These are phyloP conservation scores for Ophioninae sp. DNA, from an alignment of 2,888 invertebrate species.

Conservation along the genomic window DNA sequence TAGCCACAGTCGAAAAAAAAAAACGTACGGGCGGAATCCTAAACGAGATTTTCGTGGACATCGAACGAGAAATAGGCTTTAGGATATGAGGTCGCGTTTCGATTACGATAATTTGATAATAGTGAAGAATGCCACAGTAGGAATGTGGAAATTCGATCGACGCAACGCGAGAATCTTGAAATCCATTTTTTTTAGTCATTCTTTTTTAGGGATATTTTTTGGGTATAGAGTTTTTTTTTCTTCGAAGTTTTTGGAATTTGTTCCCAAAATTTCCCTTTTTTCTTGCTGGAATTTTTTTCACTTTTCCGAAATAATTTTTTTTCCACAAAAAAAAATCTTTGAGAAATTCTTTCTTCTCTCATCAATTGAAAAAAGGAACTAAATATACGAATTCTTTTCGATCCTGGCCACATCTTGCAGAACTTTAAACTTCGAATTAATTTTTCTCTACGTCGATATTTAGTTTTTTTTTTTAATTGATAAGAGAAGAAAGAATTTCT, in stretches of 20 bases:
- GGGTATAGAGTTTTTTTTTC: no score
- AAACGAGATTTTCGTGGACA: not conserved
- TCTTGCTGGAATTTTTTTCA: no score
- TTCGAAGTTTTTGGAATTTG: no score
- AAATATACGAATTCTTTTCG: no score
- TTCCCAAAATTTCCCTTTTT: no score
- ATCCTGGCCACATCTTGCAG: not conserved
- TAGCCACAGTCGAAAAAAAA: constrained; percentile 6
- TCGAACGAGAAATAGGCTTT: not conserved
- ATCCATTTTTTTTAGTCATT: not conserved
- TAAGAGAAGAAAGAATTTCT: no score
- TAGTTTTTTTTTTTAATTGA: no score
- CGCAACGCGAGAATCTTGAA: not conserved
- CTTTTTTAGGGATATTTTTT: not conserved
- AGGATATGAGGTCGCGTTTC: not conserved
- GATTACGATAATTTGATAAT: no score
- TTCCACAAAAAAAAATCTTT: not conserved
- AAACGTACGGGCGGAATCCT: not conserved
- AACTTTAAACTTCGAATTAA: not conserved
- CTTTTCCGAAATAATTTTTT: no score
- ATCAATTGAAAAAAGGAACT: no score
- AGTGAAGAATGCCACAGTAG: not conserved
- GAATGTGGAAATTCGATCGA: not conserved
- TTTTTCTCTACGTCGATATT: not conserved
- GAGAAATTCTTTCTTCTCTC: no score